Evolutionary conservation across 2,113 vertebrate genomes (phyloP).

Genomic region (Drymodes brunneopygia): DNA sequence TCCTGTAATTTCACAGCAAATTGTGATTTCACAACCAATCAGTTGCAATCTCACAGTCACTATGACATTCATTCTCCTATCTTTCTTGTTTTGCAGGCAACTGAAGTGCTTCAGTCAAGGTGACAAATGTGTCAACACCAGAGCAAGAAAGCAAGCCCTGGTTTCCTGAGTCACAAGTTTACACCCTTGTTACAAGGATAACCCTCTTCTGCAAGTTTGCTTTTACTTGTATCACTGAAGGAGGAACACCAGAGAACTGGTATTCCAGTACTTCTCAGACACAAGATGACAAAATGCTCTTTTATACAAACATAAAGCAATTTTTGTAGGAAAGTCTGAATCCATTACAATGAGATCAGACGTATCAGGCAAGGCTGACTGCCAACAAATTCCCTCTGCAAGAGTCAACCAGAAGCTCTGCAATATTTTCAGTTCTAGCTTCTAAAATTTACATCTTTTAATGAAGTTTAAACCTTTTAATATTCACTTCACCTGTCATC

Average conservation of each 20-base stretch:
- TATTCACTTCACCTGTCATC: not conserved
- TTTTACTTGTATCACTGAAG: not conserved
- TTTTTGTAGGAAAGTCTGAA: not conserved
- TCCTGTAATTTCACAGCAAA: not conserved
- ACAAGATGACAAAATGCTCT: not conserved
- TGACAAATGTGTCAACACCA: not conserved
- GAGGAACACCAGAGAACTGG: not conserved
- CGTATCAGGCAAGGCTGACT: not conserved
- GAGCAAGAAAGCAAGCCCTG: not conserved
- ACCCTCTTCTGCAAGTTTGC: not conserved
- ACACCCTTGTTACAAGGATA: not conserved
- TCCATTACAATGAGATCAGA: not conserved
- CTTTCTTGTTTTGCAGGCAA: constrained; percentile 4
- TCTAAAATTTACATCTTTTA: not conserved
- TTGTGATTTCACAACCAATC: not conserved
- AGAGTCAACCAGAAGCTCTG: not conserved
- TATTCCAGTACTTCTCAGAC: not conserved
- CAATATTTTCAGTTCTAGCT: not conserved
- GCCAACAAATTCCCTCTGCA: not conserved
- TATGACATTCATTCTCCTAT: not conserved
- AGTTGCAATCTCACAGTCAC: not conserved
- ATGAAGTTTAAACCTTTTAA: not conserved
- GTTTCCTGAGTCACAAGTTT: not conserved
- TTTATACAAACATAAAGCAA: not conserved
- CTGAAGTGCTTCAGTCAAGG: not conserved